Evolutionary conservation across 2,797 vertebrate species (phyloP).

Genomic region (Epinephelus awoara): DNA sequence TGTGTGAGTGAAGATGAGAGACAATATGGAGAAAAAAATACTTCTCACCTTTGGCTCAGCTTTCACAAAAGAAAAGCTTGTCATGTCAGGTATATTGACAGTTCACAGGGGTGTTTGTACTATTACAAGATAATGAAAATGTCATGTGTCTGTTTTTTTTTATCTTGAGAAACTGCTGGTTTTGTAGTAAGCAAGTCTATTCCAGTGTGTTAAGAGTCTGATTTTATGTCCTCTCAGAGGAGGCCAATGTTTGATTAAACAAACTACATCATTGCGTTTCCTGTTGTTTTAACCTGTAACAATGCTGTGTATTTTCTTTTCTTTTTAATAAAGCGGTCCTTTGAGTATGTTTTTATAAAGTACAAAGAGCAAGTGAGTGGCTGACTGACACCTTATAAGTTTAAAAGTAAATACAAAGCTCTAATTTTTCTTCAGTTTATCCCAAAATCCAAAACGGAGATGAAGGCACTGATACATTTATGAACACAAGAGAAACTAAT

Average conservation of each 20-base stretch:
- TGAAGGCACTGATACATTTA: not conserved
- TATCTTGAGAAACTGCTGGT: conserved; percentile 45
- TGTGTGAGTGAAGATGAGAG: conserved; percentile 54
- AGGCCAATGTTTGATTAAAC: conserved; percentile 81
- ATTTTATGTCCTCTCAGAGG: conserved; percentile 76
- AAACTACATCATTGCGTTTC: conserved; percentile 70
- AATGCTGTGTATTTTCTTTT: conserved; percentile 46
- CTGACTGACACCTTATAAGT: not conserved
- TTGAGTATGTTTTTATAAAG: conserved; percentile 70
- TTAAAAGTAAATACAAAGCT: not conserved
- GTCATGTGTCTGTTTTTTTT: conserved; percentile 44
- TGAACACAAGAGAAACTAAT: not conserved
- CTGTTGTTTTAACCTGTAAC: conserved; percentile 80
- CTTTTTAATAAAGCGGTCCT: conserved; percentile 78
- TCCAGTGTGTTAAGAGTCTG: conserved; percentile 47
- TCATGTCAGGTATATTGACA: conserved; percentile 57
- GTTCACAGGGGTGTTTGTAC: conserved; percentile 66
- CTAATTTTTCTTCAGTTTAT: not conserved
- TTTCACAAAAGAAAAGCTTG: conserved; percentile 60
- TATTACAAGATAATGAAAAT: conserved; percentile 64
- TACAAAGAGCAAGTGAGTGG: conserved; percentile 12
- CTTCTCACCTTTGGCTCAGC: conserved; percentile 52
- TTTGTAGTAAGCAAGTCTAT: conserved; percentile 67
- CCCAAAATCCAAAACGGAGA: not conserved
- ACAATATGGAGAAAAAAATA: conserved; percentile 56